These are phyloP conservation scores for Nasonia oneida DNA, from an alignment of 2,888 invertebrate species.

Conservation along the genomic window DNA sequence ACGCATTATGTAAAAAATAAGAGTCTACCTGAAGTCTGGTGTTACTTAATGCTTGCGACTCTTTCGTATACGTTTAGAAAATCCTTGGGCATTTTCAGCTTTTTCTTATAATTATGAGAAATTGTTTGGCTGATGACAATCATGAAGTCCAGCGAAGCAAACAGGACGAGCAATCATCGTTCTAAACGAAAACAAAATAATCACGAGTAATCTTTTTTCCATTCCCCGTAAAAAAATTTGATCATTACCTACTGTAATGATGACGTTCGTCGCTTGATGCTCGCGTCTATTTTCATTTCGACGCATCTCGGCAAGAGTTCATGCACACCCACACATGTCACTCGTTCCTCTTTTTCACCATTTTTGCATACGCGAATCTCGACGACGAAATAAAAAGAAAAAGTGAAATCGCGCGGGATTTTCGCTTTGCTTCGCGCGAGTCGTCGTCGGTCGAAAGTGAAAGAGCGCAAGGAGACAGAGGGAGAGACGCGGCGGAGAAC, in stretches of 20 bases:
- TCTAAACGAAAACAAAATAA: neutral
- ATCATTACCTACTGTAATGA: no score
- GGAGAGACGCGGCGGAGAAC: neutral
- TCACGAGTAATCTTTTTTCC: neutral
- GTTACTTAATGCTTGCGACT: neutral
- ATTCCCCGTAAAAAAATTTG: neutral
- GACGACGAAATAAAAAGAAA: neutral
- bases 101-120: neutral
- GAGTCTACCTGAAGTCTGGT: neutral
- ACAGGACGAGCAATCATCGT: neutral
- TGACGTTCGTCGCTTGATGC: neutral
- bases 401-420: slow-evolving; percentile 39
- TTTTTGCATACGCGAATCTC: neutral
- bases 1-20: slow-evolving; percentile 11
- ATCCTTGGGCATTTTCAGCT: neutral
- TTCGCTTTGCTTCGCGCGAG: neutral
- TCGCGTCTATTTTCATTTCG: slow-evolving; percentile 1
- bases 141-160: neutral
- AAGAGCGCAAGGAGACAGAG: slow-evolving; percentile 4
- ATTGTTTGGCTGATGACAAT: neutral
- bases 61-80: neutral
- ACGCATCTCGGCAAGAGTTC: neutral
- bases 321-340: neutral
- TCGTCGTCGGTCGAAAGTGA: neutral
- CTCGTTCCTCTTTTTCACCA: neutral